Base-by-base conservation (phyloP, 2,113 vertebrate species). In the Poicephalus gulielmi region DNA sequence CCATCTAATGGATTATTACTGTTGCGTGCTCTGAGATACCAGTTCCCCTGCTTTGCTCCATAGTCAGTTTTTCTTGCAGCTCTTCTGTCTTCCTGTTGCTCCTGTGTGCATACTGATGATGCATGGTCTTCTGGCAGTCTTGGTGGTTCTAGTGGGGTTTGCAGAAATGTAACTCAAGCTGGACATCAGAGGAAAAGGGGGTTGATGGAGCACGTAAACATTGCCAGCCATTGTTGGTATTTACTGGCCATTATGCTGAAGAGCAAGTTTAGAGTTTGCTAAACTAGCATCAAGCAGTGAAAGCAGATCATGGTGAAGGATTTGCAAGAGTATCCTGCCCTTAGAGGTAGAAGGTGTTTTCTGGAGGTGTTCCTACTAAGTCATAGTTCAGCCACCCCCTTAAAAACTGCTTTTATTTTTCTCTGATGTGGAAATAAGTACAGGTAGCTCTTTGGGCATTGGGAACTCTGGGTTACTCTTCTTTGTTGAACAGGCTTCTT, bases 201-300 rank as follows among this genome's bases (percentile, higher is more conserved):
- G 2, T 49, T 50, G 57, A 2, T 66, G 22, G 35, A 73, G 46
- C 41, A 55, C 10, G 9, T 39, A 11, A 60, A 11, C 3, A 1
- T 25, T 31, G 57, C 15, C 59, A 1, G 0, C 46, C 0, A 0
- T 1, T 27, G 15, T 6, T 52, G 27, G 15, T 18, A 2, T 23
- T 60, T 43, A 24, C 11, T 41, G 53, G 27, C n/a, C 24, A 25
- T 20, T 16, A 7, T 28, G 46, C 46, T 47, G 0, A 0, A n/a
- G 30, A 52, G 46, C 10, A 6, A 28, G 60, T 25, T 47, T 11
- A 33, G 59, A 37, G 23, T 49, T 81, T 69, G 81, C 30, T 55
- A 37, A 67, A 62, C 27, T 15, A 57, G 49, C 24, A 24, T 31
- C 27, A 37, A 13, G 37, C 43, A 16, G 7, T 5, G 11, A 81